Evolutionary conservation across 2,113 vertebrate species (phyloP).

Genomic region (Strix uralensis): DNA sequence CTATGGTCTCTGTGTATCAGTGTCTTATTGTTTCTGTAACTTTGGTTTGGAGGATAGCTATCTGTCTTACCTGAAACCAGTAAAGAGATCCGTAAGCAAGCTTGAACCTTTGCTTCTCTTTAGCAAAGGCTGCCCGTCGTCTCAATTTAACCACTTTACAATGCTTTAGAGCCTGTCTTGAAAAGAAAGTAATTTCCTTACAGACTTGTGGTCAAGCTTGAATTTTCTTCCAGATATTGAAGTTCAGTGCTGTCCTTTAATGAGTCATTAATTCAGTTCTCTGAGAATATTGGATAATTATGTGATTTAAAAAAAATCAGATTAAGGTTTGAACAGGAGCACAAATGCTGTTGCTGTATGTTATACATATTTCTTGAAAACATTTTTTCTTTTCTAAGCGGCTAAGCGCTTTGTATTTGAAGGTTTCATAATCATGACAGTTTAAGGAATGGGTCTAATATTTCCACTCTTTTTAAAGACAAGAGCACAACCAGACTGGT

Average conservation of each 20-base stretch:
- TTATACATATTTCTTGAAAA: not conserved
- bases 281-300: not conserved
- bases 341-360: not conserved
- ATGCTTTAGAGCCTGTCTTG: not conserved
- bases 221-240: not conserved
- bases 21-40: not conserved
- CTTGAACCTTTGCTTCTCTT: not conserved
- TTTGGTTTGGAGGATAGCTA: not conserved
- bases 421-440: slow-evolving; percentile 26
- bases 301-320: not conserved
- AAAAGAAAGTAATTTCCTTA: not conserved
- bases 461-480: slow-evolving; percentile 4
- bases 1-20: not conserved
- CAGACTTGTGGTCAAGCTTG: not conserved
- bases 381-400: not conserved
- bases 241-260: not conserved
- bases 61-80: not conserved
- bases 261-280: not conserved
- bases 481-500: not conserved
- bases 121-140: not conserved
- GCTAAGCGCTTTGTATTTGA: slow-evolving; percentile 23
- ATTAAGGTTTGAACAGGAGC: not conserved
- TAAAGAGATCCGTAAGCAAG: not conserved
- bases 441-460: slow-evolving; percentile 34
- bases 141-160: not conserved